A percentile compares a stretch with the other conserved stretches of the same genome.
Evolutionary conservation across 1,140 invertebrate genomes (phyloP).

Genomic region (Ruditapes philippinarum): DNA sequence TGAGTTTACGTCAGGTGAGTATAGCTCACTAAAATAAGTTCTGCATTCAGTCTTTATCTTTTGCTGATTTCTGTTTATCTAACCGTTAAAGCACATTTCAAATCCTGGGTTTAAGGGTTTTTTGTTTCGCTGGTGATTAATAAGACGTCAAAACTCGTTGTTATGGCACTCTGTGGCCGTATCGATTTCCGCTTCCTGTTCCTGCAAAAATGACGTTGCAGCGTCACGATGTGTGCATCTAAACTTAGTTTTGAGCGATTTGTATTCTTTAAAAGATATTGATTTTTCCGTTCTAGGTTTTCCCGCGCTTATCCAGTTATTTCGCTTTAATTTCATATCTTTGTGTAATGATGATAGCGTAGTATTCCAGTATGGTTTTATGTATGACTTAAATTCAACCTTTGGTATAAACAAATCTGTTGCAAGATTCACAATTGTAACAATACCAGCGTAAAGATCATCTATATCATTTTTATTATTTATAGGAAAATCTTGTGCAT

Average conservation of each 20-base stretch:
- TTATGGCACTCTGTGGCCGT: neutral
- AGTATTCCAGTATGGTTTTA: neutral
- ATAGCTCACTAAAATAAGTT: constrained; percentile 5
- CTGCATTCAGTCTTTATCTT: neutral
- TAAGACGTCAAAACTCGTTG: constrained; percentile 3
- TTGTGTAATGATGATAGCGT: neutral
- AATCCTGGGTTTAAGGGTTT: neutral
- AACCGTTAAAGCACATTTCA: neutral
- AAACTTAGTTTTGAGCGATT: neutral
- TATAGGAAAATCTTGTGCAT: neutral
- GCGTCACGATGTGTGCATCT: neutral
- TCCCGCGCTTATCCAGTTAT: neutral
- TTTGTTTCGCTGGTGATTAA: neutral
- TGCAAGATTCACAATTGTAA: neutral
- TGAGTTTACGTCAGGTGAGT: neutral
- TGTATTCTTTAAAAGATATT: neutral
- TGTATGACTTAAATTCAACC: constrained; percentile 3
- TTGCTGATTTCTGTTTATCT: neutral
- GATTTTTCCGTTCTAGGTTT: neutral
- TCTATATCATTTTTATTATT: neutral
- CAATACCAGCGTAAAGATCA: neutral
- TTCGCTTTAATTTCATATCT: neutral
- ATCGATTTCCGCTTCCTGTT: neutral
- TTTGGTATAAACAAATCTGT: neutral
- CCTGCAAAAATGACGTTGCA: neutral